Evolutionary conservation across 1,140 invertebrate species (phyloP).

Genomic region (Bombyx mori): ASM3026992v2 NC_085117.1:3109001-3109500

Average conservation of each 20-base stretch:
- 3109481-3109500: slow-evolving; percentile 46
- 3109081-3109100: slow-evolving; percentile 25
- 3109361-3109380: slow-evolving; percentile 74
- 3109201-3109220: slow-evolving; percentile 74
- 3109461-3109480: slow-evolving; percentile 69
- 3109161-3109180: slow-evolving; percentile 74
- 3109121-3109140: slow-evolving; percentile 67
- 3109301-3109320: slow-evolving; percentile 82
- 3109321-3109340: slow-evolving; percentile 71
- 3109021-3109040: too few relatives aligned
- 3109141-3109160: slow-evolving; percentile 71
- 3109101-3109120: slow-evolving; percentile 39
- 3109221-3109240: slow-evolving; percentile 65
- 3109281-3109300: slow-evolving; percentile 78
- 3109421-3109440: slow-evolving; percentile 62
- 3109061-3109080: slow-evolving; percentile 21
- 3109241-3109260: slow-evolving; percentile 54
- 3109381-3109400: slow-evolving; percentile 72
- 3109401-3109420: slow-evolving; percentile 58
- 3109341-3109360: slow-evolving; percentile 69
- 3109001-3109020: too few relatives aligned
- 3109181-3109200: slow-evolving; percentile 74
- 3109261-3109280: slow-evolving; percentile 51
- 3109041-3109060: too few relatives aligned
- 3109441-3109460: slow-evolving; percentile 60